Evolutionary conservation across 2,797 vertebrate genomes (phyloP), one percentile per base, ranked within the genome.

Genomic region (Sebastes iracundus): DNA sequence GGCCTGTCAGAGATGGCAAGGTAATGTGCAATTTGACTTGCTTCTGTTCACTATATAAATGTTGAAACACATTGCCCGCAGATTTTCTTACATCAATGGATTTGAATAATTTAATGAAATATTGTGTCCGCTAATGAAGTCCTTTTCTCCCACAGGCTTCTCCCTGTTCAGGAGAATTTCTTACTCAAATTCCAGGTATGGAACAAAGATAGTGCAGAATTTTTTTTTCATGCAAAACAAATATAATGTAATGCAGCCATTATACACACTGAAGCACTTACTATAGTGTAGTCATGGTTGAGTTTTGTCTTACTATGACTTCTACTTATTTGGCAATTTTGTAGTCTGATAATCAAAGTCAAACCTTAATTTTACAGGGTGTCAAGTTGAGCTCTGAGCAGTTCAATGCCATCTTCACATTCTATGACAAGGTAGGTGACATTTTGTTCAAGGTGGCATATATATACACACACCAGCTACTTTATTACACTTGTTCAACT

Each of bases 1-100:
- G 97, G 98, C 64, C 96, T 99, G 83, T 99, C 98, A 0, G 98
- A 99, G 95, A 99, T 99, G 98, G 98, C 98, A 59, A 97, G 98
- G 98, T 98, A 86, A 82, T 76, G 60, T 80, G 69, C 78, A 76
- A 33, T 88, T 87, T 81, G 20, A 72, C 75, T 76, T 14, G 20
- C 73, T 56, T 82, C 78, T 70, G 28, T 70, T 85, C 70, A 8
- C 42, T 25, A 2, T 77, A 59, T 71, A 79, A 82, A 85, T 64
- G 71, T 70, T 84, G 77, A 82, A 68, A 67, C 77, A 68, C 69
- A 77, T 6, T 64, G 69, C 60, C 55, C 46, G 52, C 72, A 67
- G 58, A 71, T 53, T 38, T 73, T 82, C 67, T 53, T 80, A 88
- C 59, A 42, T 63, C 63, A 38, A 30, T 8, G 8, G 13, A 62